Percentiles rank a stretch among this genome's conserved stretches.
Evolutionary conservation across 2,113 vertebrate species (phyloP).

Genomic region (Rana temporaria): DNA sequence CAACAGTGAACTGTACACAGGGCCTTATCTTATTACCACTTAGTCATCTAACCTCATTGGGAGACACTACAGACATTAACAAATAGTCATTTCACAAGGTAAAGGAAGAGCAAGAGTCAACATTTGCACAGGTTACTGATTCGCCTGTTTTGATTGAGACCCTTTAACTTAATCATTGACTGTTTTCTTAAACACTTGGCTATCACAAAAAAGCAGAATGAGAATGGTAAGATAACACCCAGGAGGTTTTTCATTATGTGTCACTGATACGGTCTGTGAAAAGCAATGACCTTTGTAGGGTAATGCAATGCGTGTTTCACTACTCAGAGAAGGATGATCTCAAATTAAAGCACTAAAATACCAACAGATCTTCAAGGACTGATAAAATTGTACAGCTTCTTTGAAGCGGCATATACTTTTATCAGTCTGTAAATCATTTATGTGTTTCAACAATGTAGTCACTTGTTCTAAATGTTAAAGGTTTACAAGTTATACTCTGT

Average conservation of each 20-base stretch:
- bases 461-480: constrained; percentile 40
- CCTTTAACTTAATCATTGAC: constrained; percentile 9
- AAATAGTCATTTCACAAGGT: constrained; percentile 24
- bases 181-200: constrained; percentile 45
- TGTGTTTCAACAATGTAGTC: constrained; percentile 44
- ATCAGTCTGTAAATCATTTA: constrained; percentile 49
- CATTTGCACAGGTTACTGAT: constrained; percentile 33
- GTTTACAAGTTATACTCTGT: constrained; percentile 46
- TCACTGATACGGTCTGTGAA: constrained; percentile 41
- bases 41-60: constrained; percentile 18
- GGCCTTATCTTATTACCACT: constrained; percentile 60
- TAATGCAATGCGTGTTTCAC: constrained; percentile 28
- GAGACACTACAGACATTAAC: constrained; percentile 29
- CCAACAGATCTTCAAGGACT: constrained; percentile 32
- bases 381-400: constrained; percentile 29
- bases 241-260: constrained; percentile 31
- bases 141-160: constrained; percentile 30
- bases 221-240: constrained; percentile 48
- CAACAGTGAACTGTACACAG: constrained; percentile 67
- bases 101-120: constrained; percentile 22
- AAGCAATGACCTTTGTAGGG: constrained; percentile 32
- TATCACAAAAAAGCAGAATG: constrained; percentile 35
- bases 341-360: constrained; percentile 39
- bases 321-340: constrained; percentile 5
- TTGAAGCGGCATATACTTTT: constrained; percentile 35